Percentiles rank a stretch among this genome's conserved stretches.
Evolutionary conservation across 2,113 vertebrate genomes (phyloP).

Genomic region (Zosterops pallidus): DNA sequence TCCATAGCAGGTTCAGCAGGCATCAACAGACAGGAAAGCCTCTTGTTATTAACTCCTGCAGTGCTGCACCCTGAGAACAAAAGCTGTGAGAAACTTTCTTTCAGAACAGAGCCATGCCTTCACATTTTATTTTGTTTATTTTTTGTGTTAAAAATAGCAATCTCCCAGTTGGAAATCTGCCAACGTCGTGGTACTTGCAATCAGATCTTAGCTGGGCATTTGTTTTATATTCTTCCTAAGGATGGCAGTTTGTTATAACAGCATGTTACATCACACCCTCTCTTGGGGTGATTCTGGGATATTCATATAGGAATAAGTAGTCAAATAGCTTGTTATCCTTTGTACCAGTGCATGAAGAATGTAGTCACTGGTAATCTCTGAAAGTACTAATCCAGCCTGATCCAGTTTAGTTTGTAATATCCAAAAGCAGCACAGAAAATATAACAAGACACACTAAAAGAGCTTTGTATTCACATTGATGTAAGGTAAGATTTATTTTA

Average conservation of each 20-base stretch:
- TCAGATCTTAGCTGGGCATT: neutral
- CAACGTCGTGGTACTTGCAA: neutral
- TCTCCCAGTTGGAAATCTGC: neutral
- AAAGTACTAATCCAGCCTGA: neutral
- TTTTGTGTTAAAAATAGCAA: neutral
- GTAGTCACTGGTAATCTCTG: neutral
- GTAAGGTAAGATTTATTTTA: constrained; percentile 16
- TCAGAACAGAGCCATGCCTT: neutral
- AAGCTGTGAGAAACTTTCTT: neutral
- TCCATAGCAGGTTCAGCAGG: neutral
- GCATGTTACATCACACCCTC: neutral
- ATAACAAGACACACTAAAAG: neutral
- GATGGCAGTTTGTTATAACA: neutral
- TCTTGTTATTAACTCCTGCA: neutral
- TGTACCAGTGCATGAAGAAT: neutral
- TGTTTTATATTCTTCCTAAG: neutral
- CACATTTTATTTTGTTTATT: neutral
- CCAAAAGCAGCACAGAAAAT: neutral
- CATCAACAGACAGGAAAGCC: neutral
- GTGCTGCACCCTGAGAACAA: neutral
- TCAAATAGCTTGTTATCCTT: neutral
- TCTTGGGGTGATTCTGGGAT: neutral
- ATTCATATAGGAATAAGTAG: neutral
- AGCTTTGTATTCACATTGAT: neutral
- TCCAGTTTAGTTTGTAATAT: neutral